A percentile compares a stretch with the other conserved stretches of the same genome.
Conservation (phyloP, 2,113 vertebrate species). For the Aviceda subcristata region DNA sequence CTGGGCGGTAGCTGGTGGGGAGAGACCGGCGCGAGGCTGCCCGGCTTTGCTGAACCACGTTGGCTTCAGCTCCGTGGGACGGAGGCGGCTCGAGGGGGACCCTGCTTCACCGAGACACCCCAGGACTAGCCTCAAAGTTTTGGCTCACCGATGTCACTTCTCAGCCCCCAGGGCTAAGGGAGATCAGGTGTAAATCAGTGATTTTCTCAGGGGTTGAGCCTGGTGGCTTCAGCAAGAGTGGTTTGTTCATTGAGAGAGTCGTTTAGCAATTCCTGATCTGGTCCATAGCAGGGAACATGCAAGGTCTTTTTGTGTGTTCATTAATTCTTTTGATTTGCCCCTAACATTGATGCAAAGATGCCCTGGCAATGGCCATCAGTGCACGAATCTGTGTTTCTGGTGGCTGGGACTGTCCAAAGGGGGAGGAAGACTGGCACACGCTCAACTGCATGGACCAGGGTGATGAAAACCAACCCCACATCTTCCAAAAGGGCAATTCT, state of each 20-base stretch:
- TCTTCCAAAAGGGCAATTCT: background rate
- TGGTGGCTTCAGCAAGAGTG: background rate
- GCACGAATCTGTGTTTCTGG: accelerated
- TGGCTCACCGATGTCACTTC: background rate
- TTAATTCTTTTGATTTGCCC: background rate
- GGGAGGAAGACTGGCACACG: accelerated
- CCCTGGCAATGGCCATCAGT: background rate
- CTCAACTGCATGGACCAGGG: background rate
- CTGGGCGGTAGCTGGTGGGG: background rate
- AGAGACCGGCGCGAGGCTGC: background rate
- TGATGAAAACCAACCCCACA: background rate
- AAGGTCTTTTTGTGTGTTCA: background rate
- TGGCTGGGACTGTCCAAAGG: background rate
- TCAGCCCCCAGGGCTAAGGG: background rate
- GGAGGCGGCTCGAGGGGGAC: background rate
- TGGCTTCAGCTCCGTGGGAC: background rate
- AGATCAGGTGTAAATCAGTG: accelerated
- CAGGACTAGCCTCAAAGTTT: background rate
- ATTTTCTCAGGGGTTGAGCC: accelerated
- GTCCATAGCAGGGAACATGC: background rate
- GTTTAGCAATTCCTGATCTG: too few relatives aligned
- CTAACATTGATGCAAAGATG: too few relatives aligned
- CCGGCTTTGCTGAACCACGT: accelerated
- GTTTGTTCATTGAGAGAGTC: background rate
- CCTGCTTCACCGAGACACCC: background rate